Evolutionary conservation across 1,140 invertebrate species (phyloP).

Genomic region (Drosophila guanche): DNA sequence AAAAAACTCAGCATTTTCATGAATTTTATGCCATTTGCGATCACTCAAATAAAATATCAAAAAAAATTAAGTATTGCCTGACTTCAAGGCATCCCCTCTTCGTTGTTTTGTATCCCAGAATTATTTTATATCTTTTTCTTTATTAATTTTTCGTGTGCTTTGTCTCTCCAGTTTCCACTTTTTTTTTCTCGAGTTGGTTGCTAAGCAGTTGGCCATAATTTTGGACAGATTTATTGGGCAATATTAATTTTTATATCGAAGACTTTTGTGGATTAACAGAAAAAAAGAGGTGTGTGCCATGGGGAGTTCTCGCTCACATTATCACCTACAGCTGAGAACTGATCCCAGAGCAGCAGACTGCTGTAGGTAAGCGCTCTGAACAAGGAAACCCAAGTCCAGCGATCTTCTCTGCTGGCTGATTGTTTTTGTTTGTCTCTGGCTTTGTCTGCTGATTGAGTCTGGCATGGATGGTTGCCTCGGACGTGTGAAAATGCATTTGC

Average conservation of each 20-base stretch:
- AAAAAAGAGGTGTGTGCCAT: conserved; percentile 41
- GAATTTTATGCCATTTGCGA: too few species aligned
- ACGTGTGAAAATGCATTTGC: conserved; percentile 81
- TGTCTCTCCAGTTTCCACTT: not conserved
- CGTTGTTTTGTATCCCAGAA: not conserved
- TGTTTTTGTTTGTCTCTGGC: conserved; percentile 28
- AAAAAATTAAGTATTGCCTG: not conserved
- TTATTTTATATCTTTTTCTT: conserved; percentile 17
- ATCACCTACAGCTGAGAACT: conserved; percentile 50
- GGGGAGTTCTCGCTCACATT: conserved; percentile 50
- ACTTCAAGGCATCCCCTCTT: conserved; percentile 16
- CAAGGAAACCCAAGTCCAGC: conserved; percentile 18
- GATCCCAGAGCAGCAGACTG: conserved; percentile 15
- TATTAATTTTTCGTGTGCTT: conserved; percentile 19
- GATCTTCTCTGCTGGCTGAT: conserved; percentile 8
- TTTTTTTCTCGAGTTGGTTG: conserved; percentile 13
- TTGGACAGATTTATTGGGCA: conserved; percentile 78
- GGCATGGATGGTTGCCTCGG: conserved; percentile 19
- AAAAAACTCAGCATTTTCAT: too few species aligned
- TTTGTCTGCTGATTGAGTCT: conserved; percentile 53
- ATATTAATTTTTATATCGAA: conserved; percentile 69
- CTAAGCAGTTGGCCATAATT: conserved; percentile 67
- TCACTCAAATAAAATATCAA: too few species aligned
- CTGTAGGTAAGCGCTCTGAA: conserved; percentile 50
- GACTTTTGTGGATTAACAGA: conserved; percentile 12